Base-by-base conservation (phyloP, 2,113 vertebrate species). In the Nestor notabilis region DNA sequence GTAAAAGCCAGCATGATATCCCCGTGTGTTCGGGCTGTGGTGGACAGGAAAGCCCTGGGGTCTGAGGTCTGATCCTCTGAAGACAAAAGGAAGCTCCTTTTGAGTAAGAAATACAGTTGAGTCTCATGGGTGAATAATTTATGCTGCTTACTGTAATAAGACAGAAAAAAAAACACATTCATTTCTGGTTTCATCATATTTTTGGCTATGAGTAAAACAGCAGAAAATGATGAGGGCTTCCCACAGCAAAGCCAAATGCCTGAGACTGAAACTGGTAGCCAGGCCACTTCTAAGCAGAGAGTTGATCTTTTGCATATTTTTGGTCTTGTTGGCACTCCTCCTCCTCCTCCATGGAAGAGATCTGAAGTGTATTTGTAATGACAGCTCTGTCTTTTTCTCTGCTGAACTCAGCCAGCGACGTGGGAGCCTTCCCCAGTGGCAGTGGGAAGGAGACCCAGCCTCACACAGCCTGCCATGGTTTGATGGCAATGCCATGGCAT, bases 101-200 rank as follows among this genome's bases (percentile, higher is more conserved):
- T 78, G 92, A 96, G 71, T 81, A 90, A 93, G 83, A 97, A 91
- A 83, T 65, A 77, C 0, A 13, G 90, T 89, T 41, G 53, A 53
- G 60, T 70, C 89, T 95, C 88, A 63, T 31, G 90, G 41, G 70
- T 83, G 64, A 95, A 95, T 93, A 87, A 96, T 97, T 97, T 89
- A 92, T 94, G 91, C 74, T 66, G 78, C 87, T 93, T 88, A 91
- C 96, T 87, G 96, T 91, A 97, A 95, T 53, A 77, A 91, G 92
- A 64, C 66, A 56, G 81, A 61, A 88, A 75, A 91, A 95, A 74
- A 24, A 58, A 58, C 76, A 69, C 84, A 90, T 94, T 92, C 85
- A 71, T 25, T 80, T 95, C 93, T 96, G 82, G 71, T 96, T 92
- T 92, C 90, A 83, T 96, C 90, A 87, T 93, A 83, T 66, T 96